Evolutionary conservation across 2,797 vertebrate species (phyloP).

Genomic region (Dromococcyx pavoninus): DNA sequence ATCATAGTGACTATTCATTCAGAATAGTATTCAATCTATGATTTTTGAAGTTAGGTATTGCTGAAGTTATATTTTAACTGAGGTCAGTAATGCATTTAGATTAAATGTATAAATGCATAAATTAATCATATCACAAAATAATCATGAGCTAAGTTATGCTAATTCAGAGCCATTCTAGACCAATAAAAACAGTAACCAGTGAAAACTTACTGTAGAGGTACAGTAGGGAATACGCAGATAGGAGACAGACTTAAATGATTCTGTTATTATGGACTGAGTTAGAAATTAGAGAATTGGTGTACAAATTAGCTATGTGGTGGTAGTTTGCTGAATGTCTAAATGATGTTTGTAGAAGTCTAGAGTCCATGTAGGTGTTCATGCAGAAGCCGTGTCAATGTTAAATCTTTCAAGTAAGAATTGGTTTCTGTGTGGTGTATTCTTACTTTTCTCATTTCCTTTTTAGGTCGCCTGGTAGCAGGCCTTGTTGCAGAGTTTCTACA

Average conservation of each 20-base stretch:
- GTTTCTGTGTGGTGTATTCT: not conserved
- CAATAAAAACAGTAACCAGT: not conserved
- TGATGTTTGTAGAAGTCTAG: not conserved
- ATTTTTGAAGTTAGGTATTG: not conserved
- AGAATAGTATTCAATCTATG: not conserved
- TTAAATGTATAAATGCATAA: not conserved
- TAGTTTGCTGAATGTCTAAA: not conserved
- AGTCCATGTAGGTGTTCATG: not conserved
- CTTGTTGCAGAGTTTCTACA: slow-evolving; percentile 93
- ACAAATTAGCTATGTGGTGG: not conserved
- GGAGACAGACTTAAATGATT: not conserved
- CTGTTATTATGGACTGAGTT: not conserved
- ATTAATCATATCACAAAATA: no score
- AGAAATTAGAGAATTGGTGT: not conserved
- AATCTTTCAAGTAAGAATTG: not conserved
- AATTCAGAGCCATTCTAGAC: not conserved
- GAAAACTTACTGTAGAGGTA: not conserved
- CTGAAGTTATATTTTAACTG: not conserved
- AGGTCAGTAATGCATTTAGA: not conserved
- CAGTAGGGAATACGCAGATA: not conserved
- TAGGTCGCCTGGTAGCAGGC: slow-evolving; percentile 87
- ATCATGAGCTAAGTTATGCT: not conserved
- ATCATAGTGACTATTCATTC: not conserved
- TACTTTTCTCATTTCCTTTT: not conserved
- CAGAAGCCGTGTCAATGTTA: not conserved